Evolutionary conservation across 2,113 vertebrate genomes (phyloP), one percentile per base, ranked within the genome.

Genomic region (Pachypanchax playfairii): DNA sequence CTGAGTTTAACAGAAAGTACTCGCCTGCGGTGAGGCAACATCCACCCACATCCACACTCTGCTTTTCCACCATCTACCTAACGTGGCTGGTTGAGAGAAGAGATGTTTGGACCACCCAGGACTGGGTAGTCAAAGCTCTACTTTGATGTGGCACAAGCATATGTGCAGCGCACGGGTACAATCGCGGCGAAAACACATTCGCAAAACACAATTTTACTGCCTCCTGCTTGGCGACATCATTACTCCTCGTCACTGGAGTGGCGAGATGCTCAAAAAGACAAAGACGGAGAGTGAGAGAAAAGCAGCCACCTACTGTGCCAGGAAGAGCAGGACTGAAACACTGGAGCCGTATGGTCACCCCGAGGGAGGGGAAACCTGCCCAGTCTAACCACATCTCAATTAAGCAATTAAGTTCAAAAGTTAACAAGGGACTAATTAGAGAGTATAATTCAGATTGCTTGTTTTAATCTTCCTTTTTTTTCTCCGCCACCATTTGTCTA

Each of bases 141-240:
- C 83, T 91, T 91, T 91, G 83, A 92, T 91, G 91, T 90, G 90
- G 90, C 70, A 47, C 26, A 35, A 65, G 76, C 77, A 85, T 79
- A 86, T 91, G 83, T 85, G 87, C 80, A 69, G 79, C 62, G 73
- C 72, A 84, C 68, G 78, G 77, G 70, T 70, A 79, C 81, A 72
- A 82, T 80, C 74, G 70, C 77, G 67, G 71, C 87, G 82, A 69
- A 86, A 88, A 85, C 79, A 80, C 77, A 82, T 80, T 88, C 25
- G 17, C 70, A 78, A 74, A 84, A 75, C 68, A 75, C 71, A 52
- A 52, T 85, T 90, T 91, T 87, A 88, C 77, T 75, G 86, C 78
- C 84, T 86, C 80, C 83, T 79, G 83, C 73, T n/a, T n/a, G n/a
- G 83, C 77, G 51, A 82, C 83, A 83, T 83, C 80, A 74, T 68